These are phyloP conservation scores for Notarius quadriscutis DNA, from an alignment of 2,113 vertebrate species.

Conservation along the genomic window DNA sequence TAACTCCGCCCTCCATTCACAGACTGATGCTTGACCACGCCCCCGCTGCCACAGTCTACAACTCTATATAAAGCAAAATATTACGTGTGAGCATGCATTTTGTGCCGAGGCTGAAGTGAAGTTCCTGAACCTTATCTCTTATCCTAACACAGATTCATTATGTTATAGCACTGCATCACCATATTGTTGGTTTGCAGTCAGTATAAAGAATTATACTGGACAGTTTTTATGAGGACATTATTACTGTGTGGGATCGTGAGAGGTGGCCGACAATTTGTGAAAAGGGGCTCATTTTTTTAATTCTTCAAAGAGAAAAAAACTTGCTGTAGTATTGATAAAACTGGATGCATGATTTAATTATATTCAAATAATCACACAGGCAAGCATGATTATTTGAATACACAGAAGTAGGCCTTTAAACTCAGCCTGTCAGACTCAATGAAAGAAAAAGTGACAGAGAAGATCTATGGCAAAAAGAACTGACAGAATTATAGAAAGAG, in stretches of 20 bases:
- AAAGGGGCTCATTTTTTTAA: neutral
- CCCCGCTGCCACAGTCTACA: neutral
- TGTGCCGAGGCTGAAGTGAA: neutral
- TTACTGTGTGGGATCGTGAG: neutral
- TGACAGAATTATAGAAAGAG: neutral
- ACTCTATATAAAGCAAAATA: neutral
- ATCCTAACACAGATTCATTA: neutral
- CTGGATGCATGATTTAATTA: neutral
- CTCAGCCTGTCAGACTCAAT: neutral
- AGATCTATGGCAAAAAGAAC: neutral
- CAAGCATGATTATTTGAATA: neutral
- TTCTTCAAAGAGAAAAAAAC: neutral
- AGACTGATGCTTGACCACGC: too few species aligned
- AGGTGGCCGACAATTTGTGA: neutral
- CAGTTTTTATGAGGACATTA: neutral
- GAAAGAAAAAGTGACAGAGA: neutral
- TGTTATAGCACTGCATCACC: neutral
- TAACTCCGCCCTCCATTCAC: too few species aligned
- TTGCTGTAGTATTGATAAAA: neutral
- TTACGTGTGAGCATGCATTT: neutral
- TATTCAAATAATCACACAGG: neutral
- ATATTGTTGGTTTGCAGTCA: neutral
- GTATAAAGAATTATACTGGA: neutral
- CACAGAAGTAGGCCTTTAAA: neutral
- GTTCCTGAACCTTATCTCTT: neutral